A percentile compares a stretch with the other conserved stretches of the same genome.
Evolutionary conservation across 2,888 invertebrate species (phyloP).

Genomic region (Pterostichus niger): DNA sequence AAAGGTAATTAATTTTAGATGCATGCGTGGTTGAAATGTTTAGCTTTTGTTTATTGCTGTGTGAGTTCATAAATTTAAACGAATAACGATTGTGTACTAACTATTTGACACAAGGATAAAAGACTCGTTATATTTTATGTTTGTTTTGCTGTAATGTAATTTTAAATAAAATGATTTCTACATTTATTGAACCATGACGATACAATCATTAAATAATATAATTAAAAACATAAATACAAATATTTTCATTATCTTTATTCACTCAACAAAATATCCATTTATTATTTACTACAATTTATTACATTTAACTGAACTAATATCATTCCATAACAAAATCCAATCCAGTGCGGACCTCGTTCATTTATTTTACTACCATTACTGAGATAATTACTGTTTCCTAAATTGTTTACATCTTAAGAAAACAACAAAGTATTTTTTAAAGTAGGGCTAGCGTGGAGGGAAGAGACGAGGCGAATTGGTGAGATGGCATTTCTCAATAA

Average conservation of each 20-base stretch:
- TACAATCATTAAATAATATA: conserved; percentile 36
- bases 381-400: no score
- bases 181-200: conserved; percentile 24
- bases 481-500: no score
- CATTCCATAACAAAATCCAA: no score
- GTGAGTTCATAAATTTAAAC: conserved; percentile 45
- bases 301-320: no score
- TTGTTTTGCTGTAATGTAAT: conserved; percentile 35
- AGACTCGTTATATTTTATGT: conserved; percentile 41
- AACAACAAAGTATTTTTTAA: no score
- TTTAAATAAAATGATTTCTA: conserved; percentile 43
- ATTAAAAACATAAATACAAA: conserved; percentile 35
- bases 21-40: conserved; percentile 53
- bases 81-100: conserved; percentile 36
- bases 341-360: no score
- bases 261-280: conserved; percentile 3
- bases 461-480: no score
- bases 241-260: conserved; percentile 10
- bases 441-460: no score
- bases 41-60: conserved; percentile 52
- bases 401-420: no score
- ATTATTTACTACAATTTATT: neutral
- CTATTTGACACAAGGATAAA: conserved; percentile 53
- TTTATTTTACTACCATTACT: no score
- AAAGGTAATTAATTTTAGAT: conserved; percentile 63